Evolutionary conservation across 2,113 vertebrate species (phyloP).

Genomic region (Cynoglossus semilaevis): DNA sequence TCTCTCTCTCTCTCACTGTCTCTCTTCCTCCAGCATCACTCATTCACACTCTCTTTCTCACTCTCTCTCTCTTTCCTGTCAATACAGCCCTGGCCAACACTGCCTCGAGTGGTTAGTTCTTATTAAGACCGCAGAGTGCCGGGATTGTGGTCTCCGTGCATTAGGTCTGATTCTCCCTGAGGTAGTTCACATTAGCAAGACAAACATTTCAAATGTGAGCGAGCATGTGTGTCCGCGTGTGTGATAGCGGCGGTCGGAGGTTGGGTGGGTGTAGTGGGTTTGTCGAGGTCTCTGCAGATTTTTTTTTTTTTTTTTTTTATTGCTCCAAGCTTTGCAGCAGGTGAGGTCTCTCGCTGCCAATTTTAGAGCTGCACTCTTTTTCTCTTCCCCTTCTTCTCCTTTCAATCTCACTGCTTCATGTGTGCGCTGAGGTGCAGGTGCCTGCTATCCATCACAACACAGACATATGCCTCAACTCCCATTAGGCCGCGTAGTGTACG

Average conservation of each 20-base stretch:
- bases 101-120: slow-evolving; percentile 41
- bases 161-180: slow-evolving; percentile 67
- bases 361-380: slow-evolving; percentile 55
- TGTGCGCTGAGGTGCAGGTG: slow-evolving; percentile 74
- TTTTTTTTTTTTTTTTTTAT: slow-evolving; percentile 51
- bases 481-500: slow-evolving; percentile 50
- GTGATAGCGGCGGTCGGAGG: not conserved
- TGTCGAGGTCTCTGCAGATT: slow-evolving; percentile 4
- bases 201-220: slow-evolving; percentile 65
- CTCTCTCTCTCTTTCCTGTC: slow-evolving; percentile 40
- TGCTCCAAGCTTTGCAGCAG: slow-evolving; percentile 63
- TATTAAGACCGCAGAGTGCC: slow-evolving; percentile 57
- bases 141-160: slow-evolving; percentile 58
- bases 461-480: slow-evolving; percentile 76
- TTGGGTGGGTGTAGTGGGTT: not conserved
- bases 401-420: slow-evolving; percentile 50
- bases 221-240: slow-evolving; percentile 18
- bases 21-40: slow-evolving; percentile 30
- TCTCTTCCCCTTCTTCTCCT: slow-evolving; percentile 47
- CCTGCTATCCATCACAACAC: slow-evolving; percentile 71
- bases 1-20: slow-evolving; percentile 19
- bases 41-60: slow-evolving; percentile 32
- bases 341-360: slow-evolving; percentile 76
- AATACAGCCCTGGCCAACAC: slow-evolving; percentile 37
- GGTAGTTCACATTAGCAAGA: slow-evolving; percentile 71